Evolutionary conservation across 2,888 invertebrate genomes (phyloP).

Genomic region (Epinotia demarniana): DNA sequence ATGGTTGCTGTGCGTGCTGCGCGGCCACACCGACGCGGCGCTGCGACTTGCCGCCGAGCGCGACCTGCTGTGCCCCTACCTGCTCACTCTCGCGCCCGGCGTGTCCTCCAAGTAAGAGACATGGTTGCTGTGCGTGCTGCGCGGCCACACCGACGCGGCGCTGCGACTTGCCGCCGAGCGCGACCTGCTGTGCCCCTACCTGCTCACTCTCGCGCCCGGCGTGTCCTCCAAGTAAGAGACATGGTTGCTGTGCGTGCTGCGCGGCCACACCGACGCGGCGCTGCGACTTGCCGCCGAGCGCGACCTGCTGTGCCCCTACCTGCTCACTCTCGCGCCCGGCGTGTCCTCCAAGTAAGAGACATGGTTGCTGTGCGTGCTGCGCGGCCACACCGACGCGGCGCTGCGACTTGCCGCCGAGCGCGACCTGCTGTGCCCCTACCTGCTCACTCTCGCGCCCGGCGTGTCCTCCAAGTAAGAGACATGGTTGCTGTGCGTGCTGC

Average conservation of each 20-base stretch:
- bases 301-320: slow-evolving; percentile 85
- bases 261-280: slow-evolving; percentile 85
- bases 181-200: slow-evolving; percentile 85
- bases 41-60: slow-evolving; percentile 84
- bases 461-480: slow-evolving; percentile 85
- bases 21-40: slow-evolving; percentile 85
- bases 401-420: slow-evolving; percentile 84
- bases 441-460: slow-evolving; percentile 87
- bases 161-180: slow-evolving; percentile 84
- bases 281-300: slow-evolving; percentile 84
- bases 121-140: slow-evolving; percentile 78
- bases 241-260: slow-evolving; percentile 78
- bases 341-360: slow-evolving; percentile 85
- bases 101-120: slow-evolving; percentile 85
- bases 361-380: slow-evolving; percentile 78
- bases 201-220: slow-evolving; percentile 87
- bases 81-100: slow-evolving; percentile 87
- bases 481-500: slow-evolving; percentile 78
- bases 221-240: slow-evolving; percentile 85
- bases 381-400: slow-evolving; percentile 85
- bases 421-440: slow-evolving; percentile 85
- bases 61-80: slow-evolving; percentile 85
- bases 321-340: slow-evolving; percentile 87
- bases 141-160: slow-evolving; percentile 85
- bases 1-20: slow-evolving; percentile 78